phyloP scores from a whole-genome alignment of 2,797 vertebrate genomes.

The Rhinatrema bivittatum region DNA sequence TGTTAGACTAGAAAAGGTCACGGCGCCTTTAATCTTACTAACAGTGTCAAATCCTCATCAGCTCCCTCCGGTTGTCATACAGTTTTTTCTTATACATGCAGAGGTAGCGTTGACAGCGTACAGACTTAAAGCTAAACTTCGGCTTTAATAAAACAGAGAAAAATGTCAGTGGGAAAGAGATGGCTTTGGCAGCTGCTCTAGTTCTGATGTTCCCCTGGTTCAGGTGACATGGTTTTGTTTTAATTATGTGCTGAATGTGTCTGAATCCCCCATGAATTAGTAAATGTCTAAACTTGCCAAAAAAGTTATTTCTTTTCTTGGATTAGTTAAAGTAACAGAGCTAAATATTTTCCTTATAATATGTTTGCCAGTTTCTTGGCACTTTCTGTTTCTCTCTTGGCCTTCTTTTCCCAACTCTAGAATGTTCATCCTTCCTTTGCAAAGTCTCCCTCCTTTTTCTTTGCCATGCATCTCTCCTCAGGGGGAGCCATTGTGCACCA shows the following conservation, averaged over 20 bases:
- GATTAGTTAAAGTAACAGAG: too few species aligned
- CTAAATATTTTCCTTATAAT: too few species aligned
- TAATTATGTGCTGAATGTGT: conserved; percentile 34
- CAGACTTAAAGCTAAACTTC: conserved; percentile 33
- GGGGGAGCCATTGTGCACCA: too few species aligned
- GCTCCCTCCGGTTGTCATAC: conserved; percentile 26
- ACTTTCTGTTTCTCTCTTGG: too few species aligned
- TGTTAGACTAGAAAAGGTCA: conserved; percentile 45
- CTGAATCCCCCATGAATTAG: conserved; percentile 14
- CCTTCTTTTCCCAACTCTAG: too few species aligned
- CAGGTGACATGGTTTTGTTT: conserved; percentile 18
- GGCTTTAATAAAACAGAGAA: conserved; percentile 29
- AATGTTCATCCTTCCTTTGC: too few species aligned
- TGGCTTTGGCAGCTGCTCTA: conserved; percentile 14
- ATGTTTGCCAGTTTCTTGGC: too few species aligned
- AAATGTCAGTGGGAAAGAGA: conserved; percentile 25
- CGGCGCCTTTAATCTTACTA: conserved; percentile 14
- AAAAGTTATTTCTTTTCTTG: conserved; percentile 1
- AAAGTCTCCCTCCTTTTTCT: too few species aligned
- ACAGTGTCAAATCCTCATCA: conserved; percentile 17
- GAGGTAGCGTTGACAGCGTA: conserved; percentile 8
- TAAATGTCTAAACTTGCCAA: neutral
- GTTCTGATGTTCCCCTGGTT: conserved; percentile 23
- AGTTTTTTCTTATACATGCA: conserved; percentile 27
- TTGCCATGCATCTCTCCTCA: too few species aligned